Conservation (phyloP, 2,113 vertebrate species). For the Piprites chloris region DNA sequence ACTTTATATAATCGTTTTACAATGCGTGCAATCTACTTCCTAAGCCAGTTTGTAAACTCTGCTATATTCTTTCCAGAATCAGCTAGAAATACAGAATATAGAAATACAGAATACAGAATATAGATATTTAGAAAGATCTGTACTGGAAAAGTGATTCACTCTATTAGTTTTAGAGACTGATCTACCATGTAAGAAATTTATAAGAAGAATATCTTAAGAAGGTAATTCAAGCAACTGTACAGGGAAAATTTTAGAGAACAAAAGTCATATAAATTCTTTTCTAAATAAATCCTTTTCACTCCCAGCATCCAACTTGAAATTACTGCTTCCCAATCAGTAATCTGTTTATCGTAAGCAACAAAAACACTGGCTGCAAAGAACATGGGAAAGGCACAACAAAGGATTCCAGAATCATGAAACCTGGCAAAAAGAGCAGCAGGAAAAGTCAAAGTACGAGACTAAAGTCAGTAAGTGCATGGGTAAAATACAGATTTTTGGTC, state of each 20-base stretch:
- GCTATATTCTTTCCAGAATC: background rate
- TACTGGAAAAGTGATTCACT: background rate
- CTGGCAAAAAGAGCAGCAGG: background rate
- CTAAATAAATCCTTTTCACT: background rate
- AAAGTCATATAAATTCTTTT: background rate
- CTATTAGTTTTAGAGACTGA: background rate
- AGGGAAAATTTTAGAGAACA: background rate
- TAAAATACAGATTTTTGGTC: background rate
- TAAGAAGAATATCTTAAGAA: background rate
- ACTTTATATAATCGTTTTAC: background rate
- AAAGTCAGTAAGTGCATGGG: background rate
- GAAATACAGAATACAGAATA: background rate
- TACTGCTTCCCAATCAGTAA: background rate
- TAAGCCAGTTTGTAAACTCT: background rate
- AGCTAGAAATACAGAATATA: background rate
- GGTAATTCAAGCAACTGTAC: background rate
- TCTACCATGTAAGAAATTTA: background rate
- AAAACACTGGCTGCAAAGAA: background rate
- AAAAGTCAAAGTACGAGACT: background rate
- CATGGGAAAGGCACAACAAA: background rate
- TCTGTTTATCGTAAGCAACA: background rate
- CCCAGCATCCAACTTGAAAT: background rate
- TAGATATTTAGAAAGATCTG: background rate
- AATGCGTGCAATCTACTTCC: background rate
- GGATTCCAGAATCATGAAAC: background rate